Evolutionary conservation across 2,113 vertebrate genomes (phyloP).

Genomic region (Antigone vipio): DNA sequence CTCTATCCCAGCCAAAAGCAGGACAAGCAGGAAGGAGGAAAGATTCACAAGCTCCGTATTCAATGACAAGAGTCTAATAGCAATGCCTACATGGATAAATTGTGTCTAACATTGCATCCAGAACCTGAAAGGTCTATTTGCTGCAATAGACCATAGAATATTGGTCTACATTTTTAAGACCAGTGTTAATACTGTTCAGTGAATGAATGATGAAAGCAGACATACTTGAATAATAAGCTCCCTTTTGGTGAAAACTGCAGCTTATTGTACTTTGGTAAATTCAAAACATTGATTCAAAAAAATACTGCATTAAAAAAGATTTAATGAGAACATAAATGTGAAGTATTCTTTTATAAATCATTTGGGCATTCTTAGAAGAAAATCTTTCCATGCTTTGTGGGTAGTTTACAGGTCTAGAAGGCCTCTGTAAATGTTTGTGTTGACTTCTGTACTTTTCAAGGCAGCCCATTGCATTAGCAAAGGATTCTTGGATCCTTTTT

Average conservation of each 20-base stretch:
- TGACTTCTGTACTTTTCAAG: constrained; percentile 8
- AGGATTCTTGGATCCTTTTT: not conserved
- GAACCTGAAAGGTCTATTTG: not conserved
- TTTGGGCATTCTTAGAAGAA: constrained; percentile 40
- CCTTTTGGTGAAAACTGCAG: not conserved
- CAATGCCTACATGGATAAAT: not conserved
- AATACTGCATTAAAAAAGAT: constrained; percentile 59
- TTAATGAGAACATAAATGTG: constrained; percentile 66
- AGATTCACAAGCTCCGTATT: not conserved
- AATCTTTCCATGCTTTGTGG: not conserved
- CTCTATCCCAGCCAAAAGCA: no score
- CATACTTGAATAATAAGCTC: not conserved
- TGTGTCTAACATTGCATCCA: not conserved
- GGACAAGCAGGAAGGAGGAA: not conserved
- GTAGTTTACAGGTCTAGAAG: constrained; percentile 28
- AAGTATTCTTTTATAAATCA: constrained; percentile 61
- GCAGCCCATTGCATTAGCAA: not conserved
- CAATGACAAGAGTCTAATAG: not conserved
- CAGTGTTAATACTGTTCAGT: not conserved
- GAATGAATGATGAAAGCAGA: not conserved
- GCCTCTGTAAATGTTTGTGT: not conserved
- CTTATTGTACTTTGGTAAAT: not conserved
- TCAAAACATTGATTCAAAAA: constrained; percentile 57
- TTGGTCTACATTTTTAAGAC: not conserved
- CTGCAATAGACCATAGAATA: not conserved